Conservation (phyloP, 2,888 invertebrate genomes). For the Troilus luridus region DNA sequence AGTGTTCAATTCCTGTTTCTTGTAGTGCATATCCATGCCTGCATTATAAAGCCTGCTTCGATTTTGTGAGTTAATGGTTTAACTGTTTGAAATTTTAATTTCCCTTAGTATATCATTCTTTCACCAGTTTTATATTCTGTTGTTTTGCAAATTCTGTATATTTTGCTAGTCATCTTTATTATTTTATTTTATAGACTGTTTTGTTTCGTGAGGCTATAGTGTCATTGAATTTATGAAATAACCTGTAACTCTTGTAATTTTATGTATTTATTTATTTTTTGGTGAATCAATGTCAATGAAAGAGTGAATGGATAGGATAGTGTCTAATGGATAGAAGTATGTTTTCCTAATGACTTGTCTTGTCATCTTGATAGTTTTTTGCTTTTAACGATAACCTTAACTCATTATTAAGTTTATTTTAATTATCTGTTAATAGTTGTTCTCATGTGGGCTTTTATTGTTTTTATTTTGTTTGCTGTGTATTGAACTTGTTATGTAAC, state of each 20-base stretch:
- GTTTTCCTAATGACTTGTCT: neutral
- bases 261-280: neutral
- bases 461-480: neutral
- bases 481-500: too few relatives aligned
- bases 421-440: neutral
- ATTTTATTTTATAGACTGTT: neutral
- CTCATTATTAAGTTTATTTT: too few relatives aligned
- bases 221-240: neutral
- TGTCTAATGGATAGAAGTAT: neutral
- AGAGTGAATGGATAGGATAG: neutral
- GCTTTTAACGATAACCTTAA: neutral
- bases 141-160: neutral
- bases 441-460: too few relatives aligned
- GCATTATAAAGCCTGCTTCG: constrained; percentile 76
- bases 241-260: neutral
- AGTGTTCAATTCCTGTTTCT: constrained; percentile 65
- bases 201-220: neutral
- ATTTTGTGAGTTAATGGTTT: constrained; percentile 74
- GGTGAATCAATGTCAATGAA: neutral
- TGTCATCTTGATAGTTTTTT: neutral
- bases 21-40: constrained; percentile 74
- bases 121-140: neutral
- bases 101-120: neutral
- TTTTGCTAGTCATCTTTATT: neutral
- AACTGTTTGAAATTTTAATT: constrained; percentile 37